phyloP scores from a whole-genome alignment of 2,113 vertebrate species.

The Physeter macrocephalus region DNA sequence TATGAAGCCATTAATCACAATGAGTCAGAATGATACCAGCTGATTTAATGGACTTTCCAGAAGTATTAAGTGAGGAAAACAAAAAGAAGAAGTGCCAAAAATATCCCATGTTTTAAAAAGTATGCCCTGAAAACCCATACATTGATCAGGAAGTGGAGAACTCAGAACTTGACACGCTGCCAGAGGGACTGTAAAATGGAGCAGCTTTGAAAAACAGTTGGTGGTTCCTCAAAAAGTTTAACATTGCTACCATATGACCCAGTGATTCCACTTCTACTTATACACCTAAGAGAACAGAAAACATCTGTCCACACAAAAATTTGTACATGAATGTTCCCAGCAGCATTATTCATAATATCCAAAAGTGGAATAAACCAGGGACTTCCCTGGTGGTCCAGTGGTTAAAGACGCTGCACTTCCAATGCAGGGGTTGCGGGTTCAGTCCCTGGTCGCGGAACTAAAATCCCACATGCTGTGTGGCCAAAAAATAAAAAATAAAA shows the following conservation, averaged over 20 bases:
- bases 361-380: not conserved
- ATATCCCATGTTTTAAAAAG: not conserved
- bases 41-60: not conserved
- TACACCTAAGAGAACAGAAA: not conserved
- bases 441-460: not conserved
- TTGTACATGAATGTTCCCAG: not conserved
- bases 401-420: not conserved
- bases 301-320: not conserved
- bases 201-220: not conserved
- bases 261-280: not conserved
- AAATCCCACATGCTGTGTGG: not conserved
- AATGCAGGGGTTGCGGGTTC: not conserved
- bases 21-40: not conserved
- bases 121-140: not conserved
- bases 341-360: not conserved
- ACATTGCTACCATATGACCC: too few relatives aligned
- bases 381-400: not conserved
- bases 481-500: not conserved
- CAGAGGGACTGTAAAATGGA: not conserved
- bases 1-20: not conserved
- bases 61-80: not conserved
- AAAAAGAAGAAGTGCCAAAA: not conserved
- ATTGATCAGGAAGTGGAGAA: not conserved
- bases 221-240: not conserved
- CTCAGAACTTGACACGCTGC: not conserved